Percentiles rank a stretch among this genome's conserved stretches.
Evolutionary conservation across 2,888 invertebrate species (phyloP).

Genomic region (Caenorhabditis doughertyi): DNA sequence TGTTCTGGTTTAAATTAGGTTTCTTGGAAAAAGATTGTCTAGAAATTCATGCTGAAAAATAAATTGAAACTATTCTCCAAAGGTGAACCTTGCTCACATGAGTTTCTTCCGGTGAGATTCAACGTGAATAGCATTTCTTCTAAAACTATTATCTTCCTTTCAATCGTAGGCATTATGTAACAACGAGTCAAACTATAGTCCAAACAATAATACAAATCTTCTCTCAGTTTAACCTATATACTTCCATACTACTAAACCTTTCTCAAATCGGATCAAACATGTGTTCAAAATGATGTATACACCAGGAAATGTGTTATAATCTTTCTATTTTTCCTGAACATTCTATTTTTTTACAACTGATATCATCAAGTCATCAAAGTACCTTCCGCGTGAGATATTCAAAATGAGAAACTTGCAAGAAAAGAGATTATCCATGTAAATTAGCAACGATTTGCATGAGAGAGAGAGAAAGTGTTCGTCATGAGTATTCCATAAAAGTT

Average conservation of each 20-base stretch:
- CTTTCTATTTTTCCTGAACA: neutral
- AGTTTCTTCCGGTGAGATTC: no score
- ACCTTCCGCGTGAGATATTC: constrained; percentile 4
- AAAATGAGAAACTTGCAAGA: neutral
- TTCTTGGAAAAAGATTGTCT: no score
- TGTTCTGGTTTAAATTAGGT: no score
- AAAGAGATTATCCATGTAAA: constrained; percentile 7
- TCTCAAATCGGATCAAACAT: constrained; percentile 14
- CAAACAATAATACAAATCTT: neutral
- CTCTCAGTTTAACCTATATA: neutral
- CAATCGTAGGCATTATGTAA: neutral
- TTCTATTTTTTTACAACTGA: neutral
- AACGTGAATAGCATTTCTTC: no score
- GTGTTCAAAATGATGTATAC: constrained; percentile 5
- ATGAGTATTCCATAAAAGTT: constrained; percentile 9
- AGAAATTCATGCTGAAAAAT: no score
- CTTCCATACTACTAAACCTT: neutral
- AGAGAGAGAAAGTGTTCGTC: constrained; percentile 7
- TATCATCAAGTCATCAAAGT: constrained; percentile 10
- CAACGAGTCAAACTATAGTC: neutral
- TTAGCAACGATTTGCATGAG: constrained; percentile 23
- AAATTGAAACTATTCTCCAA: no score
- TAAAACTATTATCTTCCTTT: no score
- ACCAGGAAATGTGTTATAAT: constrained; percentile 17
- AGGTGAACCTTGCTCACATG: no score